phyloP scores from a whole-genome alignment of 2,113 vertebrate genomes.

The Ursus arctos region DNA sequence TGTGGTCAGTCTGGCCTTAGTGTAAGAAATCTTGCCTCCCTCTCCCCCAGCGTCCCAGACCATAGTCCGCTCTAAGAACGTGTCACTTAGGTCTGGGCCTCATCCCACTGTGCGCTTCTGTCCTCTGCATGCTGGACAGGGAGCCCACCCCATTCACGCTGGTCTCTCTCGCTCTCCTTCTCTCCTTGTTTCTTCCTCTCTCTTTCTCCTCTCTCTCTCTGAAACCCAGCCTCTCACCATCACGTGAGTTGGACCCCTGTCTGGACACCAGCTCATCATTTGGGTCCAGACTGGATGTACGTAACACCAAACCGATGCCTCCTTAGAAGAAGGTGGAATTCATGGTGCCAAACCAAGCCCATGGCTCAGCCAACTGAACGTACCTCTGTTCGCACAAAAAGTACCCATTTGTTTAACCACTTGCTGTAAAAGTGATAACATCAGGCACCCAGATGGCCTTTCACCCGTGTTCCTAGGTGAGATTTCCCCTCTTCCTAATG shows the following conservation, averaged over 20 bases:
- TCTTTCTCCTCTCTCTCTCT: background rate
- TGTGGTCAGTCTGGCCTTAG: background rate
- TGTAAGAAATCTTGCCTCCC: background rate
- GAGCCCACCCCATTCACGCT: background rate
- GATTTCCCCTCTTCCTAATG: background rate
- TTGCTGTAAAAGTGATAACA: background rate
- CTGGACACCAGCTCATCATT: background rate
- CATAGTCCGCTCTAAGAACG: too few relatives aligned
- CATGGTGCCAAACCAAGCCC: background rate
- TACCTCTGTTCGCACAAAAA: background rate
- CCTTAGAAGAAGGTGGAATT: background rate
- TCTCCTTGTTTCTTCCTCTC: background rate
- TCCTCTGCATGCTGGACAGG: background rate
- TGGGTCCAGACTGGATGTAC: background rate
- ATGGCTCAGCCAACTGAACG: background rate
- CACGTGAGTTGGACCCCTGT: background rate
- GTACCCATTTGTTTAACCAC: background rate
- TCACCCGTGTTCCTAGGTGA: background rate
- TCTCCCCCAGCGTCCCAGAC: background rate
- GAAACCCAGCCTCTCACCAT: background rate
- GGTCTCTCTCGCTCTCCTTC: background rate
- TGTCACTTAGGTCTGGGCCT: background rate
- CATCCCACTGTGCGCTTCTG: fast-evolving
- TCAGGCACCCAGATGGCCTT: background rate
- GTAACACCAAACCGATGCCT: background rate